Evolutionary conservation across 1,140 invertebrate genomes (phyloP).

Genomic region (Lucilia cuprina): DNA sequence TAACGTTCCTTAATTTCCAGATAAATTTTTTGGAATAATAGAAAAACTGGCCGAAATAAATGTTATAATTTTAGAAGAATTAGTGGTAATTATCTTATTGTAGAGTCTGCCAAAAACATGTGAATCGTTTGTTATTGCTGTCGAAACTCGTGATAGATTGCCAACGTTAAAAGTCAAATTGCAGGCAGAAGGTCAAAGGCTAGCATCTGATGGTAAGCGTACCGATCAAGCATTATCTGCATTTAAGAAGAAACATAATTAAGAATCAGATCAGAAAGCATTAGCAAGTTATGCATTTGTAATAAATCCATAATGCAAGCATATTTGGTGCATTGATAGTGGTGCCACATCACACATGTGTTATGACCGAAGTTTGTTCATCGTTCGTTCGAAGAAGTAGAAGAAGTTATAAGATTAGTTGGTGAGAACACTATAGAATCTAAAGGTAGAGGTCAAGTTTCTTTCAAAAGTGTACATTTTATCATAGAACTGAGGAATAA

Average conservation of each 20-base stretch:
- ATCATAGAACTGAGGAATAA: too few species aligned
- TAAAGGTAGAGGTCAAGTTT: too few species aligned
- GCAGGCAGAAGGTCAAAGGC: constrained; percentile 28
- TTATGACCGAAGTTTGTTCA: background rate
- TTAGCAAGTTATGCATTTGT: too few species aligned
- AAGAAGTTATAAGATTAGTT: too few species aligned
- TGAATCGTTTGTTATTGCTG: background rate
- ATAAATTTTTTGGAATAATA: background rate
- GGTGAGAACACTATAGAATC: too few species aligned
- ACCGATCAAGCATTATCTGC: too few species aligned
- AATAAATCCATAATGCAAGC: background rate
- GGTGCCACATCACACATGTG: constrained; percentile 30
- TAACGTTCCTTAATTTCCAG: background rate
- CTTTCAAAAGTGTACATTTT: too few species aligned
- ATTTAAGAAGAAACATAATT: background rate
- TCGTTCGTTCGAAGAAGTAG: background rate
- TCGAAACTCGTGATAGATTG: background rate
- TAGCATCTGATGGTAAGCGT: background rate
- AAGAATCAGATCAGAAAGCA: background rate
- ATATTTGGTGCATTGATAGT: constrained; percentile 16
- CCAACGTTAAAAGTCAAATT: constrained; percentile 21
- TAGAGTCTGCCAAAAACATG: background rate
- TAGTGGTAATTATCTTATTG: background rate
- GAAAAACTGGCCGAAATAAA: background rate
- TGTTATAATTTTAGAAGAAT: background rate